Base-by-base conservation (phyloP, 2,113 vertebrate genomes). In the Oncorhynchus gorbuscha region DNA sequence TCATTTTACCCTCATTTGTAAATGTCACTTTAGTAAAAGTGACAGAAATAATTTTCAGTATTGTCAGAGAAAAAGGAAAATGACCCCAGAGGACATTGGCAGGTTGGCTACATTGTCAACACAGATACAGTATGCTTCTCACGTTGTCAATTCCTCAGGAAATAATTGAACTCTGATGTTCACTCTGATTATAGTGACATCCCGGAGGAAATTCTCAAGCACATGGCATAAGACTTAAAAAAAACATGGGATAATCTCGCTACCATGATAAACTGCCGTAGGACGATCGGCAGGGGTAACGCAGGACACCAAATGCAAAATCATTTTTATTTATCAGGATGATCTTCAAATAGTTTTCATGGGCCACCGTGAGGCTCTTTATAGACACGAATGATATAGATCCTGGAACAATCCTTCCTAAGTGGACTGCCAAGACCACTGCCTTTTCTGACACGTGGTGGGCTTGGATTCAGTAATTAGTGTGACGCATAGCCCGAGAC, bases 1-100 rank as follows among this genome's bases (percentile, higher is more conserved):
- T 88, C 85, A 90, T 93, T 91, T 89, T 86, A 86, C 81, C 82
- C 91, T 91, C 86, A 90, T 92, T 88, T 91, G 86, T 90, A 93
- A 92, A 92, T 93, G 92, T 92, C 93, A 92, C 88, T 90, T 90
- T 87, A 86, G 84, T 82, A 74, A 84, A 90, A 89, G 80, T 85
- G 90, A 90, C 86, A 85, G 87, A 89, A 90, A 87, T 89, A 79
- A 90, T 89, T 88, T 88, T 81, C 80, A 77, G 70, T 71, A 76
- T 73, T 88, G 64, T 83, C 24, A 82, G 79, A 86, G 81, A 71
- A 76, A 71, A 62, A 30, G 72, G 1, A 62, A 18, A 67, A 35
- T 13, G 48, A 6, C 51, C 24, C 73, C 13, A 28, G 79, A 28
- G 30, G 72, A 79, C 62, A 72, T 20, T 35, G 73, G 49, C 77